phyloP scores from a whole-genome alignment of 92 coral and sea anemone genomes.

The Phenganax subtilis region DNA sequence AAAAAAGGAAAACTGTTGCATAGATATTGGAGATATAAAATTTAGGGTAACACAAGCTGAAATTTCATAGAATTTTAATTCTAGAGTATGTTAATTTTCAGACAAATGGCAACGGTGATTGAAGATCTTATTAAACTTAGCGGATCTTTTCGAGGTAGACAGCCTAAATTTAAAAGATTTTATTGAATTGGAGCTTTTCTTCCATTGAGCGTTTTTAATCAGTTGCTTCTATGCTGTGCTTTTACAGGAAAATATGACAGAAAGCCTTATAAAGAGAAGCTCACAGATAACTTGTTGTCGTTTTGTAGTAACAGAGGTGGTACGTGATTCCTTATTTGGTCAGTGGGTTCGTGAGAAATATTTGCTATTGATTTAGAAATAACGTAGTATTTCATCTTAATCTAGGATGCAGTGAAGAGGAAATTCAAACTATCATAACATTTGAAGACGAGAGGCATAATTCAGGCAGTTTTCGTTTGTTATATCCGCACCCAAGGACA shows the following conservation, averaged over 20 bases:
- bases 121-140: slow-evolving; percentile 34
- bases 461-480: slow-evolving; percentile 18
- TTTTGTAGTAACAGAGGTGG: slow-evolving; percentile 41
- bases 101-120: slow-evolving; percentile 32
- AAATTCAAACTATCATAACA: slow-evolving; percentile 18
- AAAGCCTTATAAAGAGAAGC: slow-evolving; percentile 31
- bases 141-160: slow-evolving; percentile 34
- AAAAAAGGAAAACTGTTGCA: background rate
- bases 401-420: slow-evolving; percentile 36
- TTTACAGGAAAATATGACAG: slow-evolving; percentile 22
- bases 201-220: too few species aligned
- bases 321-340: background rate
- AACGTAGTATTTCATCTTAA: background rate
- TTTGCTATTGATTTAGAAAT: background rate
- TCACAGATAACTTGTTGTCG: slow-evolving; percentile 31
- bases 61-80: background rate
- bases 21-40: too few species aligned
- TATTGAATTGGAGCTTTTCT: background rate
- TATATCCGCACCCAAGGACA: slow-evolving; percentile 36
- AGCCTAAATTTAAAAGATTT: background rate
- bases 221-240: background rate
- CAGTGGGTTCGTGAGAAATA: background rate
- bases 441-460: slow-evolving; percentile 38
- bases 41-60: too few species aligned
- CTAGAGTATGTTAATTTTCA: background rate